These are phyloP conservation scores for Pitangus sulphuratus DNA, from an alignment of 2,797 vertebrate species.

Conservation along the genomic window DNA sequence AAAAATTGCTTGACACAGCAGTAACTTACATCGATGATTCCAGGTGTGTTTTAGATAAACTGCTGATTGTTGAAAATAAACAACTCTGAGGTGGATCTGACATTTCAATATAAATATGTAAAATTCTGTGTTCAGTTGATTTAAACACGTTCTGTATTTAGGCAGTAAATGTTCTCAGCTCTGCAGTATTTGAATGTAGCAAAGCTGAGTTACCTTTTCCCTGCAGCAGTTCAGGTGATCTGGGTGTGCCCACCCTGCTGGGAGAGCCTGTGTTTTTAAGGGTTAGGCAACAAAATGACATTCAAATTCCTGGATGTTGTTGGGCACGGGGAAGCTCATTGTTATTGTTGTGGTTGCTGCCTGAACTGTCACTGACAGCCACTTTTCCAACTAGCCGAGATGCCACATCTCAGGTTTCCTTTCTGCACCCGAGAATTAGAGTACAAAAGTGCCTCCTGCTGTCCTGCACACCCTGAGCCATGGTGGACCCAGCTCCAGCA, in stretches of 20 bases:
- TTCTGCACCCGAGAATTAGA: neutral
- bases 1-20: neutral
- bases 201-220: neutral
- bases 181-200: neutral
- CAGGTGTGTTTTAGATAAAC: neutral
- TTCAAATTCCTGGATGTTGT: neutral
- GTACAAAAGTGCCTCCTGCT: accelerated
- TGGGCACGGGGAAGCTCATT: accelerated
- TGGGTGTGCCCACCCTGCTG: neutral
- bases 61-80: neutral
- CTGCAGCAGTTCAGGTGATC: neutral
- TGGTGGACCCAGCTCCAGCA: neutral
- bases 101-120: neutral
- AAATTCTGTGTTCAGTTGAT: neutral
- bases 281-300: neutral
- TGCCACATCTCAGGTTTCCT: neutral
- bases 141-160: neutral
- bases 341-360: neutral
- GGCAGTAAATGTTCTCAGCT: neutral
- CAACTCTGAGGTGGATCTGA: neutral
- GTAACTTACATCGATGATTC: neutral
- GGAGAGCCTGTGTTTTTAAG: neutral
- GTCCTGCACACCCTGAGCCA: accelerated
- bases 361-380: neutral
- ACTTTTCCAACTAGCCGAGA: neutral